Base-by-base conservation (phyloP, 2,888 invertebrate species). In the Sphinx pinastri region DNA sequence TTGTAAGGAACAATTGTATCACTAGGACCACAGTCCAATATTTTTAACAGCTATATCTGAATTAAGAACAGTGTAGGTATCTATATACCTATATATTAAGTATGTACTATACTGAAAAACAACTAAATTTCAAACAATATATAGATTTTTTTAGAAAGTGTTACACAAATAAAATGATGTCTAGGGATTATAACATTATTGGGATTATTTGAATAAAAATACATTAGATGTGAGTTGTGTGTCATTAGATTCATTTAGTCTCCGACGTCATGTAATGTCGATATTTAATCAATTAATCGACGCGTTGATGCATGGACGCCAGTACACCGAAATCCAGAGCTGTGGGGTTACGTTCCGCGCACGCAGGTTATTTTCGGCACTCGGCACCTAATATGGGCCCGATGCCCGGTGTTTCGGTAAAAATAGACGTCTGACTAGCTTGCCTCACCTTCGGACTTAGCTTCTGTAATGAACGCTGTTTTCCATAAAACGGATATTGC, bases 301-400 rank as follows among this genome's bases (percentile, higher is more conserved):
- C 19, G 49, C 63, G 63, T 63, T 63, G 63, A 63, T 63, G 63
- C 13, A 63, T 63, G 49, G 67, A 73, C 68, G 69, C 25, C 59
- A 69, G 57, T 52, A 63, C 69, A 68, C 71, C 0, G 54, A 55
- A 58, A 68, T 68, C 66, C 68, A 75, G 79, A 85, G 84, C 81
- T 83, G 80, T 79, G 85, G 88, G 87, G 85, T 85, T 81, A 83
- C 80, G 83, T 76, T 80, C 76, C 76, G 78, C 78, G 79, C 63
- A 47, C 75, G 77, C 73, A 70, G 77, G 84, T 78, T 94, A 94
- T 94, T 94, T 92, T 89, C 87, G 83, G 87, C 83, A 76, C 79
- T 78, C 87, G 91, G 78, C 88, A 85, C 94, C 94, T 89, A 93
- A 94, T 94, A 94, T 92, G 94, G 94, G 87, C 88, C 82, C 91